Conservation (phyloP, 2,113 vertebrate species). For the Lagenorhynchus albirostris region DNA sequence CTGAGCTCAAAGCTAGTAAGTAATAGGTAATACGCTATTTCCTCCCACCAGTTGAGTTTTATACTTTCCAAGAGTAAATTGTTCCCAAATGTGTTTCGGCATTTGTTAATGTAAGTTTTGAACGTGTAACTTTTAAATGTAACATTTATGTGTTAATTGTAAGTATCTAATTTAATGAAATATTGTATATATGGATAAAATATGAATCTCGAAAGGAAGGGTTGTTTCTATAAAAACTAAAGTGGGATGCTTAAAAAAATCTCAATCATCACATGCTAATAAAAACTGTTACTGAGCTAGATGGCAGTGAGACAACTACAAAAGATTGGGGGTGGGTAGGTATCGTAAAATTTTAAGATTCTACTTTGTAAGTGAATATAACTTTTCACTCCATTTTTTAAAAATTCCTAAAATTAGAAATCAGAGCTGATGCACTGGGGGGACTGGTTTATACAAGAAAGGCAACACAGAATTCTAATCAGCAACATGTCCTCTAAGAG, state of each 20-base stretch:
- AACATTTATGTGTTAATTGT: not conserved
- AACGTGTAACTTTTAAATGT: not conserved
- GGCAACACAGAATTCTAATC: not conserved
- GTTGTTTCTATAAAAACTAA: not conserved
- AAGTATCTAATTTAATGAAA: slow-evolving; percentile 13
- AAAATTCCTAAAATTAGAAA: not conserved
- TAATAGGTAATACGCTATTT: not conserved
- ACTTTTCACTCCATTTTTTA: not conserved
- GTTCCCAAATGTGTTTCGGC: not conserved
- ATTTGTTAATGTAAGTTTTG: not conserved
- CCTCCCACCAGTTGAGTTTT: not conserved
- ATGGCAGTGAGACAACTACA: not conserved
- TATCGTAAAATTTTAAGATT: not conserved
- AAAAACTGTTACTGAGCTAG: not conserved
- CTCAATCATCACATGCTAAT: not conserved
- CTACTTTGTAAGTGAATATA: not conserved
- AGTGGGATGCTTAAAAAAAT: not conserved
- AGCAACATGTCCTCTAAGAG: not conserved
- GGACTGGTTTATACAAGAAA: not conserved
- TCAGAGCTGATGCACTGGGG: not conserved
- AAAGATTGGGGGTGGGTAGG: not conserved
- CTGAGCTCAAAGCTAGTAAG: not conserved
- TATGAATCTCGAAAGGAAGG: not conserved
- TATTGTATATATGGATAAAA: not conserved
- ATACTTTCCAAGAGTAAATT: not conserved